Base-by-base conservation (phyloP, 2,888 invertebrate genomes). In the Eristalinus sepulchralis region DNA sequence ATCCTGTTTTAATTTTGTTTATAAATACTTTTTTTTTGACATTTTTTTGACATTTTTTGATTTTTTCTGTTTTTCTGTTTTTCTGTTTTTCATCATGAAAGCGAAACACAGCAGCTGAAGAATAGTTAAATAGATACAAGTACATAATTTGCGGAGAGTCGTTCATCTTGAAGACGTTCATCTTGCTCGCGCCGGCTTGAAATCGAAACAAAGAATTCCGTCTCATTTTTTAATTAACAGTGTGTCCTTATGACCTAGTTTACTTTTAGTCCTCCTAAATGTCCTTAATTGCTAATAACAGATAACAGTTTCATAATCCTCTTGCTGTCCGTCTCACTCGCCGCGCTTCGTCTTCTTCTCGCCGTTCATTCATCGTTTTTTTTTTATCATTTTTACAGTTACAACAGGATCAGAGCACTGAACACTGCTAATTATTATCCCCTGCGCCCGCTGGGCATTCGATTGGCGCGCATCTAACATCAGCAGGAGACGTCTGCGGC, bases 391-490 rank as follows among this genome's bases (percentile, higher is more conserved):
- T 59, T 70, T 62, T 64, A 91, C 90, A 90, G 89, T 91, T 91
- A 90, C 89, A 90, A 90, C 90, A 89, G 90, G 90, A 90, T 91
- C 90, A 91, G 89, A 89, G 27, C 88, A 89, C 59, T 60, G 73
- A 47, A 47, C 47, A 17, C 47, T 67, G 68, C 73, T 71, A 68
- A 64, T 86, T 86, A 73, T 73, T 68, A 81, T 85, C 72, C 77
- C 47, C 72, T 68, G 57, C 67, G 62, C 84, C 77, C 72, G 31
- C 34, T 62, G 53, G 5, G 33, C 57, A 59, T 53, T 22, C 10
- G 33, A 59, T 17, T 17, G 81, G 62, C 33, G 66, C 55, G 55
- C 80, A 70, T 84, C 80, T 76, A 72, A 70, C 81, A 85, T 81
- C 81, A 81, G 82, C 82, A 85, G 60, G 39, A 55, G 33, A 17